Base-by-base conservation (phyloP, 2,797 vertebrate genomes). In the Dendrocincla fuliginosa region DNA sequence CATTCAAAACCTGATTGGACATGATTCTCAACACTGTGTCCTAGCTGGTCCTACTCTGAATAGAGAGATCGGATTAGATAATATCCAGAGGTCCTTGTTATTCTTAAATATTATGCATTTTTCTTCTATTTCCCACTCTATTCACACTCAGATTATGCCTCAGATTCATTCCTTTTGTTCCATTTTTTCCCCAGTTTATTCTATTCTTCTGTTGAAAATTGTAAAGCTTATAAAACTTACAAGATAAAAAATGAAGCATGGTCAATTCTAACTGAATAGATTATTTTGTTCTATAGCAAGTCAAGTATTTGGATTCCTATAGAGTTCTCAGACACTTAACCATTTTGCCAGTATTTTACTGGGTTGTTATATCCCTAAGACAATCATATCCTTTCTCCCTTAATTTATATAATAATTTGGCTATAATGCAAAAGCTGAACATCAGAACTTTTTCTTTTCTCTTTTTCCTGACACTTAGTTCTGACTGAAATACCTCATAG, bases 391-490 rank as follows among this genome's bases (percentile, higher is more conserved):
- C 41, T 22, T 92, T 81, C n/a, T 86, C 25, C 2, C 10, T 25
- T 10, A 56, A 6, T 52, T 56, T 60, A 32, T 74, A 7, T 33
- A 69, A 16, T 4, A 25, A 61, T 61, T 77, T 67, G 12, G 0
- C 3, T 61, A 23, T 82, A 56, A 78, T 6, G 49, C 1, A 56
- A 73, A 57, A 56, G 1, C 5, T 60, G 8, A 73, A 0, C 1
- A 57, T 67, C 19, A 67, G 32, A 3, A 14, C 0, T n/a, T 71
- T 39, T 52, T 30, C 19, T 60, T 76, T 75, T 44, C 30, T 27
- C 2, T 47, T 79, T 75, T 52, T 53, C 15, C 25, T 57, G 18
- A 16, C 2, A 16, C 2, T 79, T 35, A 20, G 27, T 70, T 52
- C 13, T 67, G 22, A 22, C 13, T 53, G n/a, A 63, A 76, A 37